Evolutionary conservation across 2,797 vertebrate genomes (phyloP).

Genomic region (Rhynchotus rufescens): DNA sequence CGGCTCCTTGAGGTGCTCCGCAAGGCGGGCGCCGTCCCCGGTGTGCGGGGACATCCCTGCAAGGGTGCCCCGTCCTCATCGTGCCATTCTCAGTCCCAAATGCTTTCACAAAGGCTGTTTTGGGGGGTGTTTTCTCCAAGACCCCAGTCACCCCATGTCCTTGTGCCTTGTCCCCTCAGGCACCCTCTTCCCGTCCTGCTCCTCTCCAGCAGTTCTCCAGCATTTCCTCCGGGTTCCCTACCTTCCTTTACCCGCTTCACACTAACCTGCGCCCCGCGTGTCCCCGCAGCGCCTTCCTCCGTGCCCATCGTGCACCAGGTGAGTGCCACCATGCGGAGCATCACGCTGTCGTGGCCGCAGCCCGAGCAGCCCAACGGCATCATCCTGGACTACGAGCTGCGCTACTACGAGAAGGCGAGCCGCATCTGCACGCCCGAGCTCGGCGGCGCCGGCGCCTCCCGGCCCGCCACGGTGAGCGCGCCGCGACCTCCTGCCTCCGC

Average conservation of each 20-base stretch:
- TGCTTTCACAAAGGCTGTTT: no score
- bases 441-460: conserved; percentile 44
- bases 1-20: neutral
- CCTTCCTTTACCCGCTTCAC: neutral
- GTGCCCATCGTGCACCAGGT: conserved; percentile 99
- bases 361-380: conserved; percentile 98
- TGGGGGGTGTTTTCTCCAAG: no score
- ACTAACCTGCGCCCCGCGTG: conserved; percentile 16
- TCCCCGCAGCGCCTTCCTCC: conserved; percentile 90
- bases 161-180: neutral
- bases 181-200: neutral
- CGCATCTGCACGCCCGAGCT: conserved; percentile 62
- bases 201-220: neutral
- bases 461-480: conserved; percentile 18
- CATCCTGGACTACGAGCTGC: conserved; percentile 97
- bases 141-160: neutral
- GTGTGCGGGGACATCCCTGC: neutral
- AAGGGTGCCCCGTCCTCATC: no score
- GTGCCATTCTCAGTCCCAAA: neutral
- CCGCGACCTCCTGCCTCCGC: neutral
- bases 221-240: neutral
- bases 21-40: no score
- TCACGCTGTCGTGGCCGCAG: conserved; percentile 97
- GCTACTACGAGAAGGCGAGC: conserved; percentile 95
- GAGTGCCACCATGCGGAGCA: conserved; percentile 97